phyloP scores from a whole-genome alignment of 2,797 vertebrate species.

The Botia kubotai region DNA sequence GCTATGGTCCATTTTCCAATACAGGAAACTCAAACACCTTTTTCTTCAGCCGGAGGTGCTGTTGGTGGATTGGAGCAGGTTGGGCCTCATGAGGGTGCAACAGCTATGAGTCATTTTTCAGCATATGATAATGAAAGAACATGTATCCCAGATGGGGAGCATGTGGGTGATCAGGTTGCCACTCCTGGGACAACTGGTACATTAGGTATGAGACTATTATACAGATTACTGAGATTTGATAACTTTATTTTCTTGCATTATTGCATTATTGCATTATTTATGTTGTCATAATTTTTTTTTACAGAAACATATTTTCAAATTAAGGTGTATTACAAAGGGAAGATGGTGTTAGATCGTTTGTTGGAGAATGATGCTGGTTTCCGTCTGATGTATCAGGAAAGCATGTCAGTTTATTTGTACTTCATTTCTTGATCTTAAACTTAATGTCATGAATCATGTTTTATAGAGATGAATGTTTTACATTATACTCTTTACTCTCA shows the following conservation, averaged over 20 bases:
- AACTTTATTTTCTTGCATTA: neutral
- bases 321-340: constrained; percentile 82
- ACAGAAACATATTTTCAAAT: constrained; percentile 77
- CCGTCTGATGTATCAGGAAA: constrained; percentile 76
- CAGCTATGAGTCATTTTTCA: constrained; percentile 51
- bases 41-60: constrained; percentile 60
- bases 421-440: neutral
- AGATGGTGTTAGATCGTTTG: constrained; percentile 70
- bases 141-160: neutral
- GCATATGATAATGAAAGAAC: neutral
- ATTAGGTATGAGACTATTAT: constrained; percentile 12
- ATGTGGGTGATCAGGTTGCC: neutral
- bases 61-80: neutral
- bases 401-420: constrained; percentile 4
- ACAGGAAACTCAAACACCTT: neutral
- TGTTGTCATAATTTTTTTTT: constrained; percentile 8
- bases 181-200: neutral
- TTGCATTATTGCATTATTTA: neutral
- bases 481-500: neutral
- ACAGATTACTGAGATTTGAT: neutral
- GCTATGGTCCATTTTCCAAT: neutral
- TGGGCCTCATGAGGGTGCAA: constrained; percentile 61
- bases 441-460: neutral
- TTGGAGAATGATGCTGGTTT: constrained; percentile 77
- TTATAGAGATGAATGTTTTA: constrained; percentile 2